Evolutionary conservation across 1,140 invertebrate species (phyloP).

Genomic region (Trichonephila clavipes): DNA sequence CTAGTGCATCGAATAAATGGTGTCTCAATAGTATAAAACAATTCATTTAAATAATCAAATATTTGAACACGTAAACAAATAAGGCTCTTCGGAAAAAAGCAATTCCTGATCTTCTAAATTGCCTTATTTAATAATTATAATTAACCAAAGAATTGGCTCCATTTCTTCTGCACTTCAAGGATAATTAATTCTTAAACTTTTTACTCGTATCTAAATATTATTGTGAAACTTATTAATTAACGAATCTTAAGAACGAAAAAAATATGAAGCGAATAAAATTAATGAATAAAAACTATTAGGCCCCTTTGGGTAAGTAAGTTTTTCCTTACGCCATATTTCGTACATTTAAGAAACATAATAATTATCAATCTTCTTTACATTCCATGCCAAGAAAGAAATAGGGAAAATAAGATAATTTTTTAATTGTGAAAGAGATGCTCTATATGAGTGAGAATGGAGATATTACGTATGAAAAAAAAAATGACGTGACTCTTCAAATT

Average conservation of each 20-base stretch:
- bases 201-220: background rate
- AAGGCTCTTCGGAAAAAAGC: no score
- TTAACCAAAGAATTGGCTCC: background rate
- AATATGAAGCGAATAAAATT: background rate
- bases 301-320: background rate
- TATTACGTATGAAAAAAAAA: background rate
- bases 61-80: no score
- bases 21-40: no score
- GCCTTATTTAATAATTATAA: conserved; percentile 10
- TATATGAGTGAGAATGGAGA: background rate
- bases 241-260: background rate
- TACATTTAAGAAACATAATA: background rate
- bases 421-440: background rate
- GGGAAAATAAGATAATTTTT: background rate
- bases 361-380: background rate
- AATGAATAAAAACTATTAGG: background rate
- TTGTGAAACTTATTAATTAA: background rate
- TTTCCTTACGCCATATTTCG: background rate
- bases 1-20: no score
- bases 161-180: background rate
- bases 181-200: background rate
- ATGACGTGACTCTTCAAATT: background rate
- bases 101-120: background rate
- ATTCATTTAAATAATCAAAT: no score
- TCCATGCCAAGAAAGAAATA: background rate